Evolutionary conservation across 2,797 vertebrate genomes (phyloP).

Genomic region (Microctenopoma stevenorrisi): DNA sequence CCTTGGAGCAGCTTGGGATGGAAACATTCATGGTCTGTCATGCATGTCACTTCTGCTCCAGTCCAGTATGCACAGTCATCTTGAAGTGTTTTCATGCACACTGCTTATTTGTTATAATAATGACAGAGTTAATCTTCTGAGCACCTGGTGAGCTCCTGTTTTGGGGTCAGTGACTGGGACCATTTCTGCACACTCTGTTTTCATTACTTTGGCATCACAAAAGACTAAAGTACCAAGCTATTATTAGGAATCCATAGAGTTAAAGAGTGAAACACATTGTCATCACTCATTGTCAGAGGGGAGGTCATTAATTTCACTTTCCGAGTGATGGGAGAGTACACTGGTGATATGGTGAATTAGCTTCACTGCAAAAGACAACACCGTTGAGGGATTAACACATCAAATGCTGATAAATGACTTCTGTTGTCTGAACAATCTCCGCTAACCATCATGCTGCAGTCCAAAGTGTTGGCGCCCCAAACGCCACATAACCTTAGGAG

Average conservation of each 20-base stretch:
- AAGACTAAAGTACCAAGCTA: constrained; percentile 34
- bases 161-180: constrained; percentile 44
- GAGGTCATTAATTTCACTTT: constrained; percentile 52
- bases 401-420: constrained; percentile 51
- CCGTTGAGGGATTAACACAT: constrained; percentile 53
- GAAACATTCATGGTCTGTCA: constrained; percentile 69
- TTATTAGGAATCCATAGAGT: constrained; percentile 43
- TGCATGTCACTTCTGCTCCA: constrained; percentile 60
- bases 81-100: constrained; percentile 68
- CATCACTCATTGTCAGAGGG: constrained; percentile 55
- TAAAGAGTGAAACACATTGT: constrained; percentile 29
- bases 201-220: constrained; percentile 57
- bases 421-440: constrained; percentile 46
- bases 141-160: constrained; percentile 73
- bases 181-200: constrained; percentile 54
- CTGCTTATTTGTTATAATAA: constrained; percentile 70
- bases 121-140: constrained; percentile 69
- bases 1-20: constrained; percentile 47
- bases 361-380: constrained; percentile 47
- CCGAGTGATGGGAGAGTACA: constrained; percentile 6
- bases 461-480: constrained; percentile 50
- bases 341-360: constrained; percentile 28
- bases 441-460: constrained; percentile 34
- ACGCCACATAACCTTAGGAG: constrained; percentile 36
- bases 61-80: constrained; percentile 55